Evolutionary conservation across 2,888 invertebrate genomes (phyloP), one percentile per base, ranked within the genome.

Genomic region (Drosophila ustulata): DNA sequence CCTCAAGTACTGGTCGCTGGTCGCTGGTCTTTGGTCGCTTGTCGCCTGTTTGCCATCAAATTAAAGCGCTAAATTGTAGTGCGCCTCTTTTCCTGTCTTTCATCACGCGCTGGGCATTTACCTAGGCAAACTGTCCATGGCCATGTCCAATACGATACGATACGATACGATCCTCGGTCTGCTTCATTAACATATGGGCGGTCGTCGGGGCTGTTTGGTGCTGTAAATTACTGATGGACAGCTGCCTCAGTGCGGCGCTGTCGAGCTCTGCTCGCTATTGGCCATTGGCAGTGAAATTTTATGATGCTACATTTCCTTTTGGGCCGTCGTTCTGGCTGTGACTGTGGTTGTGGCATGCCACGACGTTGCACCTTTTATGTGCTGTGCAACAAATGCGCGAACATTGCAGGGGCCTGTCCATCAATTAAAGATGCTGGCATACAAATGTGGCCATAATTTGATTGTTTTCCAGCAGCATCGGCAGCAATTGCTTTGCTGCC

Each of bases 61-160:
- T 83, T 83, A 83, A 83, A 82, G 85, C 83, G 82, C 81, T 81
- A 85, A 83, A 85, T 82, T 85, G 85, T 75, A 77, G 77, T 66
- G 74, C 72, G 72, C 83, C 77, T 78, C 65, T 73, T 32, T 71
- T 71, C 72, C 81, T 75, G 85, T 81, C 75, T 85, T 85, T 80
- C 85, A 83, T 84, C 85, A 82, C 75, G 82, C 84, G 64, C 63
- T 71, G 67, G 23, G 37, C 64, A 50, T 69, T 41, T 41, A 62
- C 43, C 69, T 32, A 51, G 74, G 37, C 34, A 63, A 30, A 34
- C 49, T 53, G 32, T 55, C 46, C 47, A 50, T 55, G 55, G 57
- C 57, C 69, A 69, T 69, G 71, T 74, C 52, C 67, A 67, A 71
- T 32, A 32, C 32, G 8, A 74, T 70, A 37, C 73, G 70, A 71